Evolutionary conservation across 2,888 invertebrate species (phyloP), one percentile per base, ranked within the genome.

Genomic region (Idaea straminata): DNA sequence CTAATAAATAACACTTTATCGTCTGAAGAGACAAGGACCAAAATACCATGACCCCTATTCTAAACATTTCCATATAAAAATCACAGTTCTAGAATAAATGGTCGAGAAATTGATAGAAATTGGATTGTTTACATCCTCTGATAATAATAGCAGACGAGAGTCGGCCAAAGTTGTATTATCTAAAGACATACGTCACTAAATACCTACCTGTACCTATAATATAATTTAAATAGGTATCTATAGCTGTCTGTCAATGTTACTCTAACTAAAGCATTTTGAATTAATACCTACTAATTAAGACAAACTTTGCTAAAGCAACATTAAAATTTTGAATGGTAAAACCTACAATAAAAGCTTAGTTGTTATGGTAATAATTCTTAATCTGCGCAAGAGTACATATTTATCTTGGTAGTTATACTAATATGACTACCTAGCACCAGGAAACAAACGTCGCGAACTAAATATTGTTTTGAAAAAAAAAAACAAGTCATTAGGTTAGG

Each of bases 1-100:
- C 79, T 83, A 83, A 89, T 91, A 89, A 91, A 90, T 89, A 83
- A 87, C 85, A 91, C 84, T 90, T 47, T 89, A 89, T 88, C 87
- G 84, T 80, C 77, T 79, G 77, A 81, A 74, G 77, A 80, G 83
- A 85, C 79, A 72, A 3, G 3, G 80, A 81, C 87, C 88, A 87
- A 77, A 76, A 75, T 77, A 82, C 67, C 66, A 59, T 80, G 88
- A 87, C 82, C 88, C 76, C 74, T 73, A 66, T 67, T 66, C 66
- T 71, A 65, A 76, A 73, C 64, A 72, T 68, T 71, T 65, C 67
- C 64, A 68, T 63, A 63, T 65, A 62, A 63, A 66, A 69, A 65
- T 59, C 15, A 68, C 63, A 72, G 78, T 61, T 78, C 83, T 66
- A 72, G 63, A 57, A 72, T 72, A 34, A 70, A 64, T 77, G 82